Base-by-base conservation (phyloP, 1,140 invertebrate species). In the Pseudomyrmex flavicornis region DNA sequence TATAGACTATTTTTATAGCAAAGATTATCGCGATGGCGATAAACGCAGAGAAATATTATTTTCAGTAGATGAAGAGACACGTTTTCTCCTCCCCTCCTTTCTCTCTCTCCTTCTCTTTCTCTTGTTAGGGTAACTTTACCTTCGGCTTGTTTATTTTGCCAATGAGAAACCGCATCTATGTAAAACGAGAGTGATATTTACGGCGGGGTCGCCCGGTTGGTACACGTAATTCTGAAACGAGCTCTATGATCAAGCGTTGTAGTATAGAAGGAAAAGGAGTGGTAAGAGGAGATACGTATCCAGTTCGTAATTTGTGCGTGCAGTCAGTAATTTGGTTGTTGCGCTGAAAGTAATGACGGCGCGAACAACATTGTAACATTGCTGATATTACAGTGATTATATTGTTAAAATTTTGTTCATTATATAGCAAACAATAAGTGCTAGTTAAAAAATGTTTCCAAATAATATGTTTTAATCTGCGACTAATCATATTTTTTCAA, bases 151-250 rank as follows among this genome's bases (percentile, higher is more conserved):
- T 90, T 90, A 76, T 90, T 87, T 84, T 89, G 73, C 46, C 85
- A 75, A 90, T 90, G 83, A 90, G 84, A 90, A 90, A 85, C 79
- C 80, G 76, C 85, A 84, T 86, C 83, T 76, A 70, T 72, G 89
- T 87, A 88, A 89, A 90, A 90, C 59, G 88, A 89, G 88, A 90
- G 85, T 79, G 83, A 89, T 90, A 90, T 90, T 90, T 90, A 90
- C 79, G 70, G 22, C 54, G 17, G 44, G 83, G n/a, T 48, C 46
- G 73, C 59, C 59, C 50, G 52, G 35, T 72, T 22, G 70, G 75
- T 82, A 73, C 35, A 35, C 73, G 86, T 77, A 74, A 74, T 77
- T 54, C 86, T 12, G 46, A 82, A 82, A 84, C 87, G 86, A 88
- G 87, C 87, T 88, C 84, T 88, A 88, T 88, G 86, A 88, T 88